Conservation (phyloP, 2,113 vertebrate species). For the Gymnogyps californianus region DNA sequence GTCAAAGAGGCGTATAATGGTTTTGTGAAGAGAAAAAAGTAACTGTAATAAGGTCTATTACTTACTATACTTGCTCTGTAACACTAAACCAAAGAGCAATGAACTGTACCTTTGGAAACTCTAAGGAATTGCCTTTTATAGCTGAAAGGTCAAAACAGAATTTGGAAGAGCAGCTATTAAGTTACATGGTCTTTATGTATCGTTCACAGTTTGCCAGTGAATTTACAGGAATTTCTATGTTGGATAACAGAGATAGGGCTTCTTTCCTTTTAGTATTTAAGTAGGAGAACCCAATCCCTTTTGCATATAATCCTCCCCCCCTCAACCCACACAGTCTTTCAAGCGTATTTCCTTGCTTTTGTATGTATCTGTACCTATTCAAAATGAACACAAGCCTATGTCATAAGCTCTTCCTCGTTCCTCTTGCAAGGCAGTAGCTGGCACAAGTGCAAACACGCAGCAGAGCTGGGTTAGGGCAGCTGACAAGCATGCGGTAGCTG, state of each 20-base stretch:
- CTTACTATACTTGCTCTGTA: constrained; percentile 21
- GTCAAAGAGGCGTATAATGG: constrained; percentile 1
- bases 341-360: not conserved
- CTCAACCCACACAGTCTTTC: not conserved
- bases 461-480: not conserved
- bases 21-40: constrained; percentile 8
- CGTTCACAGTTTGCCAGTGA: constrained; percentile 15
- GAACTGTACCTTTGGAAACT: constrained; percentile 57
- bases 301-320: not conserved
- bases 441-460: not conserved
- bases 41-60: constrained; percentile 6
- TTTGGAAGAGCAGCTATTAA: constrained; percentile 59
- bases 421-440: not conserved
- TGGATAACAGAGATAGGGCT: not conserved
- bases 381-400: not conserved
- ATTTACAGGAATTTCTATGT: constrained; percentile 7
- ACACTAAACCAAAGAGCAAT: constrained; percentile 50
- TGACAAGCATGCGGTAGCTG: not conserved
- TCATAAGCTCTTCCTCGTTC: not conserved
- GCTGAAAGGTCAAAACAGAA: constrained; percentile 50
- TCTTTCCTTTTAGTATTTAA: not conserved
- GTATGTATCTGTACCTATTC: not conserved
- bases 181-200: constrained; percentile 20
- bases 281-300: not conserved
- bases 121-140: constrained; percentile 67